Percentiles rank a stretch among this genome's conserved stretches.
Conservation (phyloP, 64 coral and sea anemone species). For the Orbicella faveolata region DNA sequence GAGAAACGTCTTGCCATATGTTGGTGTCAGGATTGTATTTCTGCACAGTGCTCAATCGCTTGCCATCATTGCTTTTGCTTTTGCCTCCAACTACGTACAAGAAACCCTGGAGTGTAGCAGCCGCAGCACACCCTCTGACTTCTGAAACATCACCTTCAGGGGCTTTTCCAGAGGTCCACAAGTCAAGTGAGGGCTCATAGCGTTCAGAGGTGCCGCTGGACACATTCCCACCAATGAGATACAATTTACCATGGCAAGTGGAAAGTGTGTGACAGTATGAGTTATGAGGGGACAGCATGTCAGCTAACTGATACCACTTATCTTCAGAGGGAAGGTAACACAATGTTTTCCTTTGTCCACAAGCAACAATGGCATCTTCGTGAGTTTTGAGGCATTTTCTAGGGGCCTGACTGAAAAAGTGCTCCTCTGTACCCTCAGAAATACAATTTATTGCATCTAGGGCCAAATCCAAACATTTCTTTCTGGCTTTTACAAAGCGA, state of each 20-base stretch:
- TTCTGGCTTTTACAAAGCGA: constrained; percentile 21
- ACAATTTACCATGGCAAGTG: constrained; percentile 50
- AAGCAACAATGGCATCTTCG: constrained; percentile 40
- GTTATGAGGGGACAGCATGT: background rate
- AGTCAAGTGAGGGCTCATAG: constrained; percentile 47
- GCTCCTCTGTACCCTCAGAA: constrained; percentile 30
- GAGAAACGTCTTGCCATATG: constrained; percentile 23
- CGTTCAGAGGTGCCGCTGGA: constrained; percentile 25
- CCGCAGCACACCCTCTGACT: background rate
- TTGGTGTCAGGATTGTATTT: constrained; percentile 24
- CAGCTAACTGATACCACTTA: background rate
- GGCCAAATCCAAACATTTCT: constrained; percentile 25
- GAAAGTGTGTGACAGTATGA: background rate
- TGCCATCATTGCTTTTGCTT: background rate
- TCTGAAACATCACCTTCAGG: background rate
- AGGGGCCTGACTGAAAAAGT: constrained; percentile 21
- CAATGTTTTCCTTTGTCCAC: constrained; percentile 24
- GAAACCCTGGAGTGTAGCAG: constrained; percentile 49
- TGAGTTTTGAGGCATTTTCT: constrained; percentile 48
- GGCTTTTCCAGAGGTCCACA: constrained; percentile 25
- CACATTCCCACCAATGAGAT: background rate
- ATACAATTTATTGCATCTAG: constrained; percentile 46
- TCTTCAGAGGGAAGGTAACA: constrained; percentile 30
- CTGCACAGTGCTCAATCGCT: constrained; percentile 6
- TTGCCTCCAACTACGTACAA: constrained; percentile 51